These are phyloP conservation scores for Eumacrocentrus americanus DNA, from an alignment of 2,888 invertebrate species.

Conservation along the genomic window DNA sequence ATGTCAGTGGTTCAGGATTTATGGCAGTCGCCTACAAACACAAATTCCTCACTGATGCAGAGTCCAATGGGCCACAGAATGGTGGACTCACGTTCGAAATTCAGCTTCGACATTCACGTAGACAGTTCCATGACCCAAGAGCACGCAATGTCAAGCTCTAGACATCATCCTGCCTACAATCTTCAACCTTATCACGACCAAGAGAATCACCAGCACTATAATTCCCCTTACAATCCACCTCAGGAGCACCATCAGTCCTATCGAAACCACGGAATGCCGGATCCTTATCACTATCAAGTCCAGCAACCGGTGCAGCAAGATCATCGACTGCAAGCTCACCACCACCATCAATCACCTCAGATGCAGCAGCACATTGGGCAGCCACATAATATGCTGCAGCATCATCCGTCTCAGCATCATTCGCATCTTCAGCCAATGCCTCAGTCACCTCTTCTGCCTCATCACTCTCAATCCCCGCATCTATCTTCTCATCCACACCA, in stretches of 20 bases:
- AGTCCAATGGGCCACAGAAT: conserved; percentile 46
- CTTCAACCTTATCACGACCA: conserved; percentile 55
- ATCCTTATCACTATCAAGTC: conserved; percentile 52
- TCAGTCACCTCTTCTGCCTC: conserved; percentile 17
- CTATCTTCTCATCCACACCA: neutral
- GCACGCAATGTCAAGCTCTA: conserved; percentile 49
- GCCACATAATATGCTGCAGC: conserved; percentile 23
- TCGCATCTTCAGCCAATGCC: conserved; percentile 14
- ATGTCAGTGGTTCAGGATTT: conserved; percentile 70
- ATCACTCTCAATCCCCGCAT: neutral
- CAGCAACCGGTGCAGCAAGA: conserved; percentile 42
- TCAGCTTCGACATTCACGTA: conserved; percentile 58
- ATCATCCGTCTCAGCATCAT: too few relatives aligned
- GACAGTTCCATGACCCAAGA: conserved; percentile 60
- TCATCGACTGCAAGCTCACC: conserved; percentile 41
- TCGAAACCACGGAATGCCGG: conserved; percentile 46
- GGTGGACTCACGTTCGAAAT: conserved; percentile 46
- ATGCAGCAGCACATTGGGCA: conserved; percentile 46
- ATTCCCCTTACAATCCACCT: conserved; percentile 37
- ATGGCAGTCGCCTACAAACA: conserved; percentile 61
- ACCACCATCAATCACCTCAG: conserved; percentile 35
- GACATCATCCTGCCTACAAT: conserved; percentile 45
- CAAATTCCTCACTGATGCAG: conserved; percentile 30
- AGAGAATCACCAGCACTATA: conserved; percentile 55
- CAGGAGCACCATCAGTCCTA: conserved; percentile 51